Percentiles rank a stretch among this genome's conserved stretches.
Evolutionary conservation across 2,797 vertebrate genomes (phyloP).

Genomic region (Notoglanidium macrostoma): DNA sequence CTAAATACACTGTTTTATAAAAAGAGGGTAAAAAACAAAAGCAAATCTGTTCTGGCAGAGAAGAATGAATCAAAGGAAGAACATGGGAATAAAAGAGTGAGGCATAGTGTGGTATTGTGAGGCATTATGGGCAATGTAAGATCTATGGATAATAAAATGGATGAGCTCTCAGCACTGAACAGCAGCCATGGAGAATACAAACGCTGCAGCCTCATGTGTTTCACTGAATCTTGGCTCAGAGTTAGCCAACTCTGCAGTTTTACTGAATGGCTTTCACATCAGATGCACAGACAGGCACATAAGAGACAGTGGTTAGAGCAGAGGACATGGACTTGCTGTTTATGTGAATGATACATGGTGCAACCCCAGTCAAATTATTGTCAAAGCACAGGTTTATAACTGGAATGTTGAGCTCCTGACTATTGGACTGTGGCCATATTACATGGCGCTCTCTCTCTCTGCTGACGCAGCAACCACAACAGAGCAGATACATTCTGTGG

Average conservation of each 20-base stretch:
- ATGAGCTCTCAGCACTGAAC: neutral
- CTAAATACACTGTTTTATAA: neutral
- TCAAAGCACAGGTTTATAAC: neutral
- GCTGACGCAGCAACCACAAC: neutral
- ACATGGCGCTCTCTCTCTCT: neutral
- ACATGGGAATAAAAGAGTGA: neutral
- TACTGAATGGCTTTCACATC: neutral
- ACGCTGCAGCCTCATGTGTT: neutral
- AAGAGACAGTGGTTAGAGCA: neutral
- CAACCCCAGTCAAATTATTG: neutral
- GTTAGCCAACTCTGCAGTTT: neutral
- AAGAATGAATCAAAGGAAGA: neutral
- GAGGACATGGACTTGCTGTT: neutral
- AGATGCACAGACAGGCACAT: neutral
- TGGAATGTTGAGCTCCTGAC: neutral
- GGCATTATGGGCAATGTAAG: neutral
- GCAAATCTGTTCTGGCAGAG: neutral
- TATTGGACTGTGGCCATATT: neutral
- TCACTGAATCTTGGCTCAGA: neutral
- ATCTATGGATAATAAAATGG: neutral
- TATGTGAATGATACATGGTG: neutral
- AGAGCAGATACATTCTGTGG: neutral
- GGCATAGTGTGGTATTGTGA: neutral
- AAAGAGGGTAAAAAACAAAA: neutral
- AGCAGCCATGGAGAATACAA: conserved; percentile 1